Evolutionary conservation across 2,888 invertebrate species (phyloP).

Genomic region (Scelioninae gen. 2): DNA sequence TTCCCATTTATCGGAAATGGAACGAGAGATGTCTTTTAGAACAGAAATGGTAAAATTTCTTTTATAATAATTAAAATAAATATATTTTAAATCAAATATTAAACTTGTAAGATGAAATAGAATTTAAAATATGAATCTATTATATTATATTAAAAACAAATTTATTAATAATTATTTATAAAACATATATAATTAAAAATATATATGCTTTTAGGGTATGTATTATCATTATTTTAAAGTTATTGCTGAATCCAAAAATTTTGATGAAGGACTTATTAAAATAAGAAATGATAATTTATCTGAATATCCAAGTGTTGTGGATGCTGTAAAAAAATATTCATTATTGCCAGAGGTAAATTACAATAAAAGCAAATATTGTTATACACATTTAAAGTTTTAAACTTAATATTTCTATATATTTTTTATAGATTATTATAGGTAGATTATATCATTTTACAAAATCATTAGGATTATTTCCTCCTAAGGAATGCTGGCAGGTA

Average conservation of each 20-base stretch:
- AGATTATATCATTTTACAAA: conserved; percentile 77
- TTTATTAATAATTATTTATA: too few species aligned
- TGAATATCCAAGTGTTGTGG: conserved; percentile 88
- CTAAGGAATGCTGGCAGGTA: conserved; percentile 75
- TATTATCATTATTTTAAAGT: conserved; percentile 94
- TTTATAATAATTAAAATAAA: too few species aligned
- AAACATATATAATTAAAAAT: background rate
- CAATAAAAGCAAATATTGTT: background rate
- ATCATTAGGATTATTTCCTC: conserved; percentile 65
- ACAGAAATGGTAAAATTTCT: conserved; percentile 85
- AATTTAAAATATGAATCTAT: too few species aligned
- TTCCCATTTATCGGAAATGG: conserved; percentile 87
- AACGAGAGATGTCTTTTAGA: conserved; percentile 89
- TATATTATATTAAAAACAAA: too few species aligned
- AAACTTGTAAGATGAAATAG: too few species aligned
- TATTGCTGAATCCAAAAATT: conserved; percentile 81
- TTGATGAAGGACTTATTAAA: conserved; percentile 80
- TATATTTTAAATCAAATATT: too few species aligned
- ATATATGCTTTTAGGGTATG: conserved; percentile 78
- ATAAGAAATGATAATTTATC: conserved; percentile 85
- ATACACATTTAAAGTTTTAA: too few species aligned
- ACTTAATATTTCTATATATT: too few species aligned
- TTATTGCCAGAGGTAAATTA: conserved; percentile 88
- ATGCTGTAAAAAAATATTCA: conserved; percentile 88
- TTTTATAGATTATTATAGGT: conserved; percentile 74